These are phyloP conservation scores for Reticulitermes speratus DNA, from an alignment of 1,140 invertebrate genomes.

Conservation along the genomic window DNA sequence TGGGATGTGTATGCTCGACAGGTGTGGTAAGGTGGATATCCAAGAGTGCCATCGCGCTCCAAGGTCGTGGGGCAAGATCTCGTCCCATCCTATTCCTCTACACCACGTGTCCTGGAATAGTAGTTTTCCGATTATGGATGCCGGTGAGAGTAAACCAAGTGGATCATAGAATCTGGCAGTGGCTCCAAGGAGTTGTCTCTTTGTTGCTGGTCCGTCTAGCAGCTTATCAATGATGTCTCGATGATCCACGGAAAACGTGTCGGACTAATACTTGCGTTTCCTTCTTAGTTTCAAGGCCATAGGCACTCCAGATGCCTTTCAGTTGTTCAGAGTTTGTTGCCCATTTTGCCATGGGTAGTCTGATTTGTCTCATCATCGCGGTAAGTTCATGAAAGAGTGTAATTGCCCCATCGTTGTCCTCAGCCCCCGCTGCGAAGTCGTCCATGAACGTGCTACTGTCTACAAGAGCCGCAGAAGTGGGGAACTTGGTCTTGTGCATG, in stretches of 20 bases:
- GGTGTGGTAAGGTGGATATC: background rate
- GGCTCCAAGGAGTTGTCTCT: conserved; percentile 1
- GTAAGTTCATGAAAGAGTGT: background rate
- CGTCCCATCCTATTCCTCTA: conserved; percentile 18
- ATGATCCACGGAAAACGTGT: background rate
- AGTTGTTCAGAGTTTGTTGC: conserved; percentile 8
- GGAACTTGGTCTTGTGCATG: background rate
- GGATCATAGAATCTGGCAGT: conserved; percentile 15
- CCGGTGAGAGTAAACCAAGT: background rate
- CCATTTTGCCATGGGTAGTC: background rate
- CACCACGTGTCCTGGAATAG: conserved; percentile 25
- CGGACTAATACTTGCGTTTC: background rate
- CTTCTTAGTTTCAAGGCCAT: background rate
- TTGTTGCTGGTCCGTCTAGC: background rate
- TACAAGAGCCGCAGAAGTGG: background rate
- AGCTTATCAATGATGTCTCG: background rate
- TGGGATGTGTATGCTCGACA: background rate
- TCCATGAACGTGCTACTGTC: background rate
- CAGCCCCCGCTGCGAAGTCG: background rate
- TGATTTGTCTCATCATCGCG: too few relatives aligned
- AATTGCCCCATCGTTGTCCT: background rate
- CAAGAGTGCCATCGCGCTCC: background rate
- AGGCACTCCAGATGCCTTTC: background rate
- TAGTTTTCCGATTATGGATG: conserved; percentile 20
- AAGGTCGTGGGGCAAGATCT: background rate